These are phyloP conservation scores for Galeopterus variegatus DNA, from an alignment of 2,113 vertebrate genomes.

Conservation along the genomic window DNA sequence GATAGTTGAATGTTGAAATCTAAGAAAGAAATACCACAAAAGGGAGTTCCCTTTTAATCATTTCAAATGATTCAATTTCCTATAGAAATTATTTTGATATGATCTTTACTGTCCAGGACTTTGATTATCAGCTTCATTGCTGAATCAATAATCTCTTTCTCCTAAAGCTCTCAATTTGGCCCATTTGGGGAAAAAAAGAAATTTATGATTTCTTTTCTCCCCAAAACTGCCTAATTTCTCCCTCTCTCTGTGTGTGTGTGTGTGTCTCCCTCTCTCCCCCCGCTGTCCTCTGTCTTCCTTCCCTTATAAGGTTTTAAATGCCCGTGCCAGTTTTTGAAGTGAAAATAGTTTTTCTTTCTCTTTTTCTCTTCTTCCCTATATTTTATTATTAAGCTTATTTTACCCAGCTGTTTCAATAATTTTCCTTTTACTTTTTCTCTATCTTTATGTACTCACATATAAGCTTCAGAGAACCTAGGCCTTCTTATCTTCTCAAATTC, in stretches of 20 bases:
- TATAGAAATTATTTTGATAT: neutral
- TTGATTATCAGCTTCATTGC: neutral
- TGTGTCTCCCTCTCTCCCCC: neutral
- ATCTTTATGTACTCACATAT: neutral
- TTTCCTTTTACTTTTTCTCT: neutral
- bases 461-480: neutral
- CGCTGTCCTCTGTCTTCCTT: neutral
- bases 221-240: neutral
- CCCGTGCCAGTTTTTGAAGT: neutral
- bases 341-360: neutral
- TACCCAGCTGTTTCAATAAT: neutral
- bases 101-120: neutral
- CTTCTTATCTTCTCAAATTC: neutral
- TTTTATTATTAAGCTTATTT: slow-evolving; percentile 9
- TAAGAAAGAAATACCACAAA: neutral
- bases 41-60: neutral
- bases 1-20: neutral
- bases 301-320: neutral
- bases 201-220: neutral
- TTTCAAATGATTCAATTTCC: too few relatives aligned
- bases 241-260: neutral
- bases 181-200: neutral
- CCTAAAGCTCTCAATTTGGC: neutral
- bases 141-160: neutral
- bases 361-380: neutral